Percentiles rank a stretch among this genome's conserved stretches.
Evolutionary conservation across 2,888 invertebrate genomes (phyloP).

Genomic region (Ommatoiulus sabulosus): DNA sequence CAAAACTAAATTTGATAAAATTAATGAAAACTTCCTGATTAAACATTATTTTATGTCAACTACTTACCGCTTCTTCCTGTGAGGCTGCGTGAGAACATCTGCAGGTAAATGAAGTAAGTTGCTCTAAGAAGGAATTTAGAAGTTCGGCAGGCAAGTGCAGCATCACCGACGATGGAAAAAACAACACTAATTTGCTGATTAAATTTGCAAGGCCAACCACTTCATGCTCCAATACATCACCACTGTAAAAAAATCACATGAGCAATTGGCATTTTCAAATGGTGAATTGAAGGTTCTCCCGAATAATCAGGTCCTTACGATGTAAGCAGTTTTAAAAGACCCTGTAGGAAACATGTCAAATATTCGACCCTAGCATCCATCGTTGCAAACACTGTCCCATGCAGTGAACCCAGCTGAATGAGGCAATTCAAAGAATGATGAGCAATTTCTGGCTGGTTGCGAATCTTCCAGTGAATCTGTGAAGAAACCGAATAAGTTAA

Average conservation of each 20-base stretch:
- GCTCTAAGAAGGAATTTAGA: slow-evolving; percentile 73
- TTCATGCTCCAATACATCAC: slow-evolving; percentile 75
- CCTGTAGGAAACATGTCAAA: slow-evolving; percentile 73
- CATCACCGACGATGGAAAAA: slow-evolving; percentile 72
- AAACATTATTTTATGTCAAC: background rate
- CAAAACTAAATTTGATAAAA: background rate
- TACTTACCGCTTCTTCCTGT: slow-evolving; percentile 75
- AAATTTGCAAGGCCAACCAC: slow-evolving; percentile 77
- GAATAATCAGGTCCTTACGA: slow-evolving; percentile 67
- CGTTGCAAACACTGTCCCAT: slow-evolving; percentile 72
- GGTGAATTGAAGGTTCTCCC: slow-evolving; percentile 55
- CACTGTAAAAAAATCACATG: slow-evolving; percentile 66
- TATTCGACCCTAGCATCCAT: slow-evolving; percentile 72
- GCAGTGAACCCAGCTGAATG: slow-evolving; percentile 81
- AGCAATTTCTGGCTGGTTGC: slow-evolving; percentile 72
- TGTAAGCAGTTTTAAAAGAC: slow-evolving; percentile 74
- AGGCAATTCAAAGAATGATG: slow-evolving; percentile 85
- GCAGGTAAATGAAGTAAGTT: slow-evolving; percentile 75
- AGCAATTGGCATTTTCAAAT: background rate
- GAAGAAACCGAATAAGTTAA: background rate
- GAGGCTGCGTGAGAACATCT: slow-evolving; percentile 75
- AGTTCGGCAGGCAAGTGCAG: slow-evolving; percentile 69
- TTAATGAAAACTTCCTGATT: background rate
- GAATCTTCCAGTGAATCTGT: slow-evolving; percentile 81
- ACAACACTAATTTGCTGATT: slow-evolving; percentile 74